Evolutionary conservation across 2,888 invertebrate genomes (phyloP).

Genomic region (Leucania comma): DNA sequence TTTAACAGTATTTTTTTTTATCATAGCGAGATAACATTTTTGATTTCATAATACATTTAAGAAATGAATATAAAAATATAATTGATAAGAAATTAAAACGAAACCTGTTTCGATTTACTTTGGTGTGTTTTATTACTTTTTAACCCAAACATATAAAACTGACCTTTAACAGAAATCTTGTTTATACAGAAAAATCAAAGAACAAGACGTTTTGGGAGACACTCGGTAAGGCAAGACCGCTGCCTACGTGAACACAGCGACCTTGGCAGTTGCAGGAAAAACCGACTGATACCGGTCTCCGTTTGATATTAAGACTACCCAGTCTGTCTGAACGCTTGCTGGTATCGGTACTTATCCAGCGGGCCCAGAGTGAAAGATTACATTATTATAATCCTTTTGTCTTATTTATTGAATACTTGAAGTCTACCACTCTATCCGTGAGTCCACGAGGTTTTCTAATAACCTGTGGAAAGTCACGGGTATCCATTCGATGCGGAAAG

Average conservation of each 20-base stretch:
- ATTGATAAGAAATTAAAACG: constrained; percentile 14
- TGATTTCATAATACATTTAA: constrained; percentile 8
- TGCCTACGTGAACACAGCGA: constrained; percentile 54
- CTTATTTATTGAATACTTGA: too few species aligned
- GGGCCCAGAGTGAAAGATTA: too few species aligned
- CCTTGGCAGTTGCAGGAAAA: constrained; percentile 62
- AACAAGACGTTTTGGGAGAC: constrained; percentile 35
- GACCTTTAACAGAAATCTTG: constrained; percentile 47
- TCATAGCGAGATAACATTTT: neutral
- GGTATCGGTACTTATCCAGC: too few species aligned
- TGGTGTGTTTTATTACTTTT: constrained; percentile 22
- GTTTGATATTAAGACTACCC: neutral
- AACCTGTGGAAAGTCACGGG: too few species aligned
- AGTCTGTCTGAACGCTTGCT: neutral
- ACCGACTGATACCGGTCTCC: constrained; percentile 17
- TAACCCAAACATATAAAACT: constrained; percentile 15
- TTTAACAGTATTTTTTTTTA: neutral
- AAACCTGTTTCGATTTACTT: constrained; percentile 24
- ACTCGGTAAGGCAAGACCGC: constrained; percentile 55
- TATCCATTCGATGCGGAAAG: too few species aligned
- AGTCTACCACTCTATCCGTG: too few species aligned
- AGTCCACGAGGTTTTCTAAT: too few species aligned
- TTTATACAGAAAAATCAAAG: constrained; percentile 30
- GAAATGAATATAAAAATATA: constrained; percentile 3
- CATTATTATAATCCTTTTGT: too few species aligned